These are phyloP conservation scores for Tursiops truncatus DNA, from an alignment of 2,113 vertebrate species.

Conservation along the genomic window DNA sequence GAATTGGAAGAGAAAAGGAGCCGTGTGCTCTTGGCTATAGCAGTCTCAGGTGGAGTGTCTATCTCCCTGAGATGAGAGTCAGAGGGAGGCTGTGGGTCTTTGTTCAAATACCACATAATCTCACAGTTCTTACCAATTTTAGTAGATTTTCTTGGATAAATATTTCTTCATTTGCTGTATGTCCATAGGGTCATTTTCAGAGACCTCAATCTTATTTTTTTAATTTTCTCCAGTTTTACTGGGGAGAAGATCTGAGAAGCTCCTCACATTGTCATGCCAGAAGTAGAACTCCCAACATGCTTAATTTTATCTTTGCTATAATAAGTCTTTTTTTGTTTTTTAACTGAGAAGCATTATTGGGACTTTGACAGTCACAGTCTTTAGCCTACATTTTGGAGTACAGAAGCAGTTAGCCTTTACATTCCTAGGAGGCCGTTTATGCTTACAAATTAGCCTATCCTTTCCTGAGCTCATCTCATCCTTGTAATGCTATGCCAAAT, in stretches of 20 bases:
- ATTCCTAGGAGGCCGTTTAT: background rate
- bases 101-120: background rate
- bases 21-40: background rate
- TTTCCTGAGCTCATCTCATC: background rate
- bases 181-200: background rate
- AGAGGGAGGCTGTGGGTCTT: background rate
- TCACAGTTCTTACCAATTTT: background rate
- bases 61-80: background rate
- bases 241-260: background rate
- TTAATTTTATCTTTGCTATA: background rate
- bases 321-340: background rate
- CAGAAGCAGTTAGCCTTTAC: background rate
- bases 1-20: background rate
- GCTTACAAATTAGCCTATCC: background rate
- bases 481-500: conserved; percentile 2
- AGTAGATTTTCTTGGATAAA: background rate
- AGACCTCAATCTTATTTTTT: background rate
- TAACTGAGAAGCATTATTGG: background rate
- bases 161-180: background rate
- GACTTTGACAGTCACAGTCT: background rate
- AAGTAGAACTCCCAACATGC: background rate
- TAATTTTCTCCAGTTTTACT: background rate
- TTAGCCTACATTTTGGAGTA: background rate
- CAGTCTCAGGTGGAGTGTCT: background rate
- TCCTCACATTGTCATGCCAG: background rate